Percentiles rank a stretch among this genome's conserved stretches.
Conservation (phyloP, 2,888 invertebrate species). For the Cremastinae sp. region DNA sequence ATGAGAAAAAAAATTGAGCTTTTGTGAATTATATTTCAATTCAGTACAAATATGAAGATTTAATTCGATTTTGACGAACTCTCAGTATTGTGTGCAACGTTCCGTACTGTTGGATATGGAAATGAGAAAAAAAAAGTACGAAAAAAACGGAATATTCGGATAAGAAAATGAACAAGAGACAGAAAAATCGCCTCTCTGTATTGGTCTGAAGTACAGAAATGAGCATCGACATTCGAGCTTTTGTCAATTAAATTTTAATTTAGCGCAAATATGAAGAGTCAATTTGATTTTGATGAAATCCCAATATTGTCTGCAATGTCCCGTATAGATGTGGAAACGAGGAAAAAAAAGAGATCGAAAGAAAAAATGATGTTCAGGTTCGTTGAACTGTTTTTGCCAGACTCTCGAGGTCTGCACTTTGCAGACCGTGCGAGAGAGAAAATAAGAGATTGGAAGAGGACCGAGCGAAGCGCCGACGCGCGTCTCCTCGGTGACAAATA, state of each 20-base stretch:
- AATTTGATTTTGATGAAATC: too few relatives aligned
- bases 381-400: constrained; percentile 62
- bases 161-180: too few relatives aligned
- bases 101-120: too few relatives aligned
- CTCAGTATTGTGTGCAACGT: too few relatives aligned
- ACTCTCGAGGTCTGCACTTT: constrained; percentile 55
- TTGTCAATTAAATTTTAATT: not conserved
- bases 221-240: too few relatives aligned
- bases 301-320: constrained; percentile 5
- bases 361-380: constrained; percentile 31
- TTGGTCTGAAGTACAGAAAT: too few relatives aligned
- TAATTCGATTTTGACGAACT: too few relatives aligned
- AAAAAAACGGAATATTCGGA: not conserved
- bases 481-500: constrained; percentile 60
- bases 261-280: not conserved
- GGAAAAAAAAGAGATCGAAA: constrained; percentile 5
- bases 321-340: not conserved
- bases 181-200: too few relatives aligned
- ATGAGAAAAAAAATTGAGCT: too few relatives aligned
- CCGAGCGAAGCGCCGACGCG: constrained; percentile 18
- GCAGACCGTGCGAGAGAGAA: constrained; percentile 8
- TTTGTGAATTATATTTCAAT: too few relatives aligned
- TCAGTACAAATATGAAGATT: too few relatives aligned
- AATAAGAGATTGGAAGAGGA: constrained; percentile 3
- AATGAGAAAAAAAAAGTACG: not conserved